Evolutionary conservation across 2,797 vertebrate species (phyloP), one percentile per base, ranked within the genome.

Genomic region (Platyrinchus mystaceus): DNA sequence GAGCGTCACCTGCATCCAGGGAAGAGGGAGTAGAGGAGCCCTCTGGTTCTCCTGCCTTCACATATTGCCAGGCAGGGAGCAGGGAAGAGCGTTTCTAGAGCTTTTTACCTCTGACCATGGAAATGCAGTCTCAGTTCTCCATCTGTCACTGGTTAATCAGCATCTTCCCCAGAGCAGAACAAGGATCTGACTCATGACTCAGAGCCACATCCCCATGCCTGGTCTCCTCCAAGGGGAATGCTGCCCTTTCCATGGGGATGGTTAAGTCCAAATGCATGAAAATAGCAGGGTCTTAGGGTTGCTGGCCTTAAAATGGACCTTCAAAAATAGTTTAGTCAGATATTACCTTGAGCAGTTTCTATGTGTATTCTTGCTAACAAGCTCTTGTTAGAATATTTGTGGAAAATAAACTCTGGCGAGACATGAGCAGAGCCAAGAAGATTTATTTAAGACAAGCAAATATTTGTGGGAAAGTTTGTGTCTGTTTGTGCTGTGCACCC

Each of bases 401-500:
- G 88, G 89, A 94, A 95, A 94, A 94, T 87, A 87, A 89, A 75
- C 70, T 89, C 52, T 1, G 9, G 32, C 3, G 1, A 68, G 37
- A 50, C 63, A 36, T 30, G 44, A 80, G 58, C 74, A 41, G 53
- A 94, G 85, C 85, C 90, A 91, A 92, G 55, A 8, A 80, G 73
- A 96, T 90, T 91, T 52, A 85, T 74, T 89, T 94, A 88, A 94
- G 78, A 64, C 49, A 68, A 95, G 87, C 64, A 96, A 95, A 94
- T 94, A 93, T 96, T 96, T 96, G 87, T 92, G 94, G 86, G 81
- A 92, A 93, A 70, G 67, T 88, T 79, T 94, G 39, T 95, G 71
- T 70, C 53, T 91, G 63, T 90, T 93, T 93, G 67, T 13, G 2
- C 55, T 91, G 66, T 56, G 55, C 67, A 46, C 49, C 59, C 82